Conservation (phyloP, 2,113 vertebrate species). For the Lucifuga dentata region DNA sequence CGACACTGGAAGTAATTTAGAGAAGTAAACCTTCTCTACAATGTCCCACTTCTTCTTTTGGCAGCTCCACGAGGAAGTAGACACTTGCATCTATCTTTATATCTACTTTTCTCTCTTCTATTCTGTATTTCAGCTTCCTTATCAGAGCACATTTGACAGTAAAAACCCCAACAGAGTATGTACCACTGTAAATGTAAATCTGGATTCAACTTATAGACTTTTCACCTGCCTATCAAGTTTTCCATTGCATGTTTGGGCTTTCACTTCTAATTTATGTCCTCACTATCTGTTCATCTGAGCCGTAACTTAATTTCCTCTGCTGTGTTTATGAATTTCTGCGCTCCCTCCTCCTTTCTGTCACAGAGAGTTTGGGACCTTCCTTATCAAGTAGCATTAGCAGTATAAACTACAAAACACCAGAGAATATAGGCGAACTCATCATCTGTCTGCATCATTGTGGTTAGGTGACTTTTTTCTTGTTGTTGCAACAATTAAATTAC, state of each 20-base stretch:
- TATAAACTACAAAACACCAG: slow-evolving; percentile 19
- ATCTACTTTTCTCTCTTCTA: neutral
- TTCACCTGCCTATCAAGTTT: neutral
- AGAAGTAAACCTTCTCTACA: slow-evolving; percentile 17
- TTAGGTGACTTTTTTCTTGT: neutral
- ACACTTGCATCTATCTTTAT: neutral
- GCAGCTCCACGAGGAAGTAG: slow-evolving; percentile 10
- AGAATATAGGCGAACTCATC: slow-evolving; percentile 15
- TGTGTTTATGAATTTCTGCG: slow-evolving; percentile 45
- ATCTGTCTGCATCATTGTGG: slow-evolving; percentile 1
- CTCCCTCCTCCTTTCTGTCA: slow-evolving; percentile 1
- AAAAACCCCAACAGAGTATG: neutral
- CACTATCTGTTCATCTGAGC: slow-evolving; percentile 39
- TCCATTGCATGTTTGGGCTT: neutral
- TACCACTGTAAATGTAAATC: no score
- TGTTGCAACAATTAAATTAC: neutral
- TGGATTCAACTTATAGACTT: neutral
- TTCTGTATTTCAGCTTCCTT: neutral
- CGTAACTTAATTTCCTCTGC: slow-evolving; percentile 71
- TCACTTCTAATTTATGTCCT: slow-evolving; percentile 50
- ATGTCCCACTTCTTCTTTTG: slow-evolving; percentile 48
- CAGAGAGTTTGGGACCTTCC: slow-evolving; percentile 7
- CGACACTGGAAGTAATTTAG: slow-evolving; percentile 34
- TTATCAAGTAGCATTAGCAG: slow-evolving; percentile 44
- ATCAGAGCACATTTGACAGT: neutral